Evolutionary conservation across 2,888 invertebrate genomes (phyloP).

Genomic region (Parnassius glacialis): DNA sequence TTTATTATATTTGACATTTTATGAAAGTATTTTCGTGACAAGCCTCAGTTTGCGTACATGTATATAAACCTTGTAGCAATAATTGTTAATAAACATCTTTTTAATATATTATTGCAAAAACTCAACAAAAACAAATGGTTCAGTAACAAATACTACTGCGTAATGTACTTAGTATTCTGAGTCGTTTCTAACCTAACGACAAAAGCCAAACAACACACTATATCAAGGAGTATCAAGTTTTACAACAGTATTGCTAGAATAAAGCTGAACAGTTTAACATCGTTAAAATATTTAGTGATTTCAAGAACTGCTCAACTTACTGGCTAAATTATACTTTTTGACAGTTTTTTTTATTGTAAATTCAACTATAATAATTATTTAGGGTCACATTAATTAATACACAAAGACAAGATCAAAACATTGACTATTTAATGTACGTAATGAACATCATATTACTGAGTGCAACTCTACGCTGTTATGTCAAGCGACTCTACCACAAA

Average conservation of each 20-base stretch:
- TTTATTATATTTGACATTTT: constrained; percentile 80
- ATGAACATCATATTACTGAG: constrained; percentile 57
- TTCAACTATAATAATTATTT: constrained; percentile 40
- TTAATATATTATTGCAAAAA: constrained; percentile 73
- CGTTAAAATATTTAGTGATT: constrained; percentile 32
- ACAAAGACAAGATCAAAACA: constrained; percentile 71
- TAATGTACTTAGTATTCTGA: constrained; percentile 61
- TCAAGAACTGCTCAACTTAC: constrained; percentile 31
- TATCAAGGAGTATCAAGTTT: constrained; percentile 17
- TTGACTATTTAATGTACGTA: constrained; percentile 63
- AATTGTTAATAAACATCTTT: constrained; percentile 70
- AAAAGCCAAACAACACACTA: constrained; percentile 72
- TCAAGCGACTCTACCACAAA: constrained; percentile 71
- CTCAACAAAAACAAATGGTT: constrained; percentile 77
- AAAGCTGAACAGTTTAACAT: constrained; percentile 29
- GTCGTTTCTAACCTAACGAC: constrained; percentile 74
- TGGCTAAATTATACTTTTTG: constrained; percentile 30
- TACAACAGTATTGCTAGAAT: constrained; percentile 23
- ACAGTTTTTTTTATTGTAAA: constrained; percentile 26
- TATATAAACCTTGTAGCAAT: constrained; percentile 72
- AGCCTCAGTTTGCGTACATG: constrained; percentile 77
- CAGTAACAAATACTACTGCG: constrained; percentile 67
- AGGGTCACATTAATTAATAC: constrained; percentile 61
- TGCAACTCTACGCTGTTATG: constrained; percentile 66
- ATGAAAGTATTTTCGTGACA: constrained; percentile 77